These are phyloP conservation scores for Pectinophora gossypiella DNA, from an alignment of 1,140 invertebrate genomes.

Conservation along the genomic window DNA sequence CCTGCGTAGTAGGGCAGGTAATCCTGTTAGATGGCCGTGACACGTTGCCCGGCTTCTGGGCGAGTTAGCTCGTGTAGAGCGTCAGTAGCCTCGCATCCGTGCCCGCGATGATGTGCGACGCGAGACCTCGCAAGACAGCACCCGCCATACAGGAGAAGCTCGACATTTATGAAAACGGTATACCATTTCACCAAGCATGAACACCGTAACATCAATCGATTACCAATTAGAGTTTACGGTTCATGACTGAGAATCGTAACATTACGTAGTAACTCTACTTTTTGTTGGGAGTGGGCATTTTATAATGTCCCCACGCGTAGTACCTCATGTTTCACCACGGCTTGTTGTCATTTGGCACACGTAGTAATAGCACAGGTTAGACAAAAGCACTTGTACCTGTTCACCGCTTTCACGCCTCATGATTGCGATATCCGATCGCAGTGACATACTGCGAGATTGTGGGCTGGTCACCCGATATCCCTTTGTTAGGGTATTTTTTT, in stretches of 20 bases:
- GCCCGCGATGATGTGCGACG: constrained; percentile 58
- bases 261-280: too few species aligned
- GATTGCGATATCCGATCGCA: constrained; percentile 50
- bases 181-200: constrained; percentile 26
- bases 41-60: constrained; percentile 60
- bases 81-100: constrained; percentile 45
- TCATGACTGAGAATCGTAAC: not conserved
- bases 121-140: constrained; percentile 53
- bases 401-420: constrained; percentile 57
- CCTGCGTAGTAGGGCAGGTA: constrained; percentile 66
- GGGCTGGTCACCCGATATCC: constrained; percentile 35
- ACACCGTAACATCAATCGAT: not conserved
- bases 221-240: not conserved
- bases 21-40: constrained; percentile 74
- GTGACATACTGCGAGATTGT: constrained; percentile 44
- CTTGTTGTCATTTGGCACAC: constrained; percentile 65
- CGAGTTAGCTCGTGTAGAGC: constrained; percentile 19
- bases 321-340: constrained; percentile 50
- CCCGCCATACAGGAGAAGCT: constrained; percentile 67
- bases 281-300: too few species aligned
- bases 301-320: constrained; percentile 22
- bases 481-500: constrained; percentile 26
- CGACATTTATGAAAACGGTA: constrained; percentile 69
- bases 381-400: constrained; percentile 52
- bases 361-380: constrained; percentile 45